Evolutionary conservation across 2,113 vertebrate species (phyloP).

Genomic region (Morone saxatilis): DNA sequence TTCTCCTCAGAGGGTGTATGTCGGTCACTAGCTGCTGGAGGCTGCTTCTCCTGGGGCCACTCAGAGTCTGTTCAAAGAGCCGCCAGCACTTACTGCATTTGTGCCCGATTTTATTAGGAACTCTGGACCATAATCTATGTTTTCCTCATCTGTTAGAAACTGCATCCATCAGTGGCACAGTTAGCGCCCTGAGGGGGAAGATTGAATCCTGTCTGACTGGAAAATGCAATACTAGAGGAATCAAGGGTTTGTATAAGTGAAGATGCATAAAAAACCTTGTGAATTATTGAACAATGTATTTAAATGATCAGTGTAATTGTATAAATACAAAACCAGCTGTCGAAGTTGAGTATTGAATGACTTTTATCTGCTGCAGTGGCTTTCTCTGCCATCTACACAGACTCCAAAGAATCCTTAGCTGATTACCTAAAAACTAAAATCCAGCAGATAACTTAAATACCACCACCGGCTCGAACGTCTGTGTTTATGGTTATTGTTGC

Average conservation of each 20-base stretch:
- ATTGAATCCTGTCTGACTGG: conserved; percentile 48
- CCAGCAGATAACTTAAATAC: conserved; percentile 38
- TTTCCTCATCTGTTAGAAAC: conserved; percentile 59
- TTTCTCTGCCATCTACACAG: conserved; percentile 18
- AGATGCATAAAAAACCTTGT: conserved; percentile 16
- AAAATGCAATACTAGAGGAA: conserved; percentile 31
- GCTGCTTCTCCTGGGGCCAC: conserved; percentile 57
- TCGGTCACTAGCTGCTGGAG: conserved; percentile 22
- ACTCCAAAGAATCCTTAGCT: conserved; percentile 7
- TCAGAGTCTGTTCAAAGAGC: conserved; percentile 66
- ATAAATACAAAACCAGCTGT: conserved; percentile 43
- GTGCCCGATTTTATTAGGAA: conserved; percentile 70
- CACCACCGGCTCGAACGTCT: conserved; percentile 13
- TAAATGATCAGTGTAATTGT: conserved; percentile 28
- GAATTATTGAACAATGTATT: conserved; percentile 61
- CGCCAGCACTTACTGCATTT: conserved; percentile 65
- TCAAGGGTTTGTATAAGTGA: conserved; percentile 17
- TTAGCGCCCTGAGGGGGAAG: conserved; percentile 43
- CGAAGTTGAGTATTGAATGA: background rate
- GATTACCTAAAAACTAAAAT: conserved; percentile 19
- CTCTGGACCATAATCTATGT: conserved; percentile 54
- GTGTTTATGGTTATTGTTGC: conserved; percentile 38
- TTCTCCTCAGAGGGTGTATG: conserved; percentile 28
- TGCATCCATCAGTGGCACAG: conserved; percentile 46
- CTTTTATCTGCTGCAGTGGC: conserved; percentile 40